Conservation (phyloP, 1,140 invertebrate genomes). For the Drosophila sp. region DNA sequence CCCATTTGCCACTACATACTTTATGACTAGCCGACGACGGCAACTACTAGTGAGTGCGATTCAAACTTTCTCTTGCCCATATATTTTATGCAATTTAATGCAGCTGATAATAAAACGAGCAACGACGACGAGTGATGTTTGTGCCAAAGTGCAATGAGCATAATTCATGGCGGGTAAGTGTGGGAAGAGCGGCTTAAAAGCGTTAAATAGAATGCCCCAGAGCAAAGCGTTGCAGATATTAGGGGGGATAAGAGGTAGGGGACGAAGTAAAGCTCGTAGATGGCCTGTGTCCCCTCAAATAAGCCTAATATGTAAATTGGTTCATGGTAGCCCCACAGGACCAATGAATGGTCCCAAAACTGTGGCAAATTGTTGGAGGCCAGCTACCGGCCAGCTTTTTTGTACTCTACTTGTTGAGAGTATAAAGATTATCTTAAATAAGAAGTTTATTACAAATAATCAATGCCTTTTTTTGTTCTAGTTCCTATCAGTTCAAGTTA, state of each 20-base stretch:
- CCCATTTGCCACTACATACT: slow-evolving; percentile 44
- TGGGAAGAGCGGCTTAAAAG: slow-evolving; percentile 49
- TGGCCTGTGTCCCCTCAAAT: slow-evolving; percentile 44
- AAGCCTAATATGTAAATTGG: slow-evolving; percentile 61
- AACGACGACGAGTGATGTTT: slow-evolving; percentile 43
- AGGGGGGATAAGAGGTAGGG: slow-evolving; percentile 4
- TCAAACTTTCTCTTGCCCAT: slow-evolving; percentile 46
- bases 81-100: slow-evolving; percentile 77
- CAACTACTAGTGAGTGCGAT: slow-evolving; percentile 39
- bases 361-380: slow-evolving; percentile 57
- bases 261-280: background rate
- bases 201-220: slow-evolving; percentile 58
- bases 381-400: background rate
- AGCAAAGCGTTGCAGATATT: background rate
- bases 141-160: slow-evolving; percentile 63
- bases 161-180: slow-evolving; percentile 50
- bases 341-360: slow-evolving; percentile 42
- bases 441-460: background rate
- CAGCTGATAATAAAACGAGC: slow-evolving; percentile 63
- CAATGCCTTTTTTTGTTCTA: too few species aligned
- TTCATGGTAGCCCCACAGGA: slow-evolving; percentile 13
- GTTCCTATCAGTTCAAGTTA: too few species aligned
- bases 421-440: background rate
- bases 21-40: slow-evolving; percentile 45
- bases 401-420: background rate